These are phyloP conservation scores for Cheilosia grossa DNA, from an alignment of 2,888 invertebrate species.

Conservation along the genomic window DNA sequence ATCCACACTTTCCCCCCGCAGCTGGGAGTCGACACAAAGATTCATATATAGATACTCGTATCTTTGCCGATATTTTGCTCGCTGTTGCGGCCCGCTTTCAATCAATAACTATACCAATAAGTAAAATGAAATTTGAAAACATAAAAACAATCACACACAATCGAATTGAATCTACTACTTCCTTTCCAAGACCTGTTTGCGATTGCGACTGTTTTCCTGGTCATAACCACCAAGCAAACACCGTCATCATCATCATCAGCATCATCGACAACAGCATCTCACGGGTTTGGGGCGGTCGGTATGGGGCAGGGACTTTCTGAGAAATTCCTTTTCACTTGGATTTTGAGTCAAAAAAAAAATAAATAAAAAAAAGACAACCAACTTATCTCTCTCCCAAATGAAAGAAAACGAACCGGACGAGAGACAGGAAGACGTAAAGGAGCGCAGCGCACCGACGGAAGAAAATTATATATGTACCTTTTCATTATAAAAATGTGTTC, in stretches of 20 bases:
- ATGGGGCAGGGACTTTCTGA: slow-evolving; percentile 56
- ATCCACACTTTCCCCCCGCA: slow-evolving; percentile 73
- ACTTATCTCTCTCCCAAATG: slow-evolving; percentile 17
- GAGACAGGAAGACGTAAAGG: slow-evolving; percentile 33
- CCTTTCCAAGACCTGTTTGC: slow-evolving; percentile 71
- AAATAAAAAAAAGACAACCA: neutral
- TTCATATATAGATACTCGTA: slow-evolving; percentile 28
- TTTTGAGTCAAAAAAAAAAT: slow-evolving; percentile 51
- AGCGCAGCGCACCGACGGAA: slow-evolving; percentile 38
- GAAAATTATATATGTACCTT: slow-evolving; percentile 74
- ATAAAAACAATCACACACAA: slow-evolving; percentile 60
- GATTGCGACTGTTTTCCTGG: slow-evolving; percentile 28
- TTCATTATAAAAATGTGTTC: slow-evolving; percentile 64
- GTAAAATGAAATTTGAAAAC: slow-evolving; percentile 69
- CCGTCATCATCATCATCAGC: slow-evolving; percentile 17
- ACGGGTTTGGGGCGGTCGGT: slow-evolving; percentile 1
- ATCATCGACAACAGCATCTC: slow-evolving; percentile 37
- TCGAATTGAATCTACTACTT: slow-evolving; percentile 65
- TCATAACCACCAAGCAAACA: slow-evolving; percentile 19
- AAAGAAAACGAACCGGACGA: slow-evolving; percentile 51
- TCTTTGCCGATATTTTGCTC: slow-evolving; percentile 66
- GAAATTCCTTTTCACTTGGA: slow-evolving; percentile 73
- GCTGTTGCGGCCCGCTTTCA: slow-evolving; percentile 45
- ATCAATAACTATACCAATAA: slow-evolving; percentile 51
- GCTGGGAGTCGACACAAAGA: slow-evolving; percentile 9